Percentiles rank a stretch among this genome's conserved stretches.
These are phyloP conservation scores for Germaria angustata DNA, from an alignment of 2,888 invertebrate genomes.

Conservation along the genomic window DNA sequence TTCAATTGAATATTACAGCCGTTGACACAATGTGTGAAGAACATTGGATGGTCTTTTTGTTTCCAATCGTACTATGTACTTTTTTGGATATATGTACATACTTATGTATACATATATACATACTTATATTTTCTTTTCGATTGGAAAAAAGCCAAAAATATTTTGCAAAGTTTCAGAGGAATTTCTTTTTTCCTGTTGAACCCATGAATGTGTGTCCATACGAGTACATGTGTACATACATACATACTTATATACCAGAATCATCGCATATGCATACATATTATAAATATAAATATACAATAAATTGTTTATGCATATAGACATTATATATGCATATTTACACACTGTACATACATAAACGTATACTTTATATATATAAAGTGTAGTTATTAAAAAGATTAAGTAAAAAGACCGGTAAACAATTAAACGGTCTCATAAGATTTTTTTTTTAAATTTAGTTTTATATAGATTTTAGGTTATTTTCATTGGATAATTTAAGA, in stretches of 20 bases:
- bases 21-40: background rate
- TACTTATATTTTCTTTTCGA: conserved; percentile 62
- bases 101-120: background rate
- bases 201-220: background rate
- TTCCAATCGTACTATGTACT: conserved; percentile 6
- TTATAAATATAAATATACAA: conserved; percentile 3
- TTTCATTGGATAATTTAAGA: background rate
- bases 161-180: conserved; percentile 36
- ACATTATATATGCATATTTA: background rate
- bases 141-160: conserved; percentile 51
- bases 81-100: conserved; percentile 20
- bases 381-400: no score
- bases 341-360: background rate
- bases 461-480: background rate
- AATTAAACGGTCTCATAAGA: background rate
- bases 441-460: background rate
- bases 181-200: conserved; percentile 41
- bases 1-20: background rate
- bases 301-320: background rate
- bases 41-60: conserved; percentile 1
- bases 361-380: no score
- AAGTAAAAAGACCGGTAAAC: conserved; percentile 3
- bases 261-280: background rate
- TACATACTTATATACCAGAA: background rate
- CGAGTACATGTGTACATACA: background rate